These are phyloP conservation scores for Galaxias olidus DNA, from an alignment of 2,797 vertebrate species.

Conservation along the genomic window DNA sequence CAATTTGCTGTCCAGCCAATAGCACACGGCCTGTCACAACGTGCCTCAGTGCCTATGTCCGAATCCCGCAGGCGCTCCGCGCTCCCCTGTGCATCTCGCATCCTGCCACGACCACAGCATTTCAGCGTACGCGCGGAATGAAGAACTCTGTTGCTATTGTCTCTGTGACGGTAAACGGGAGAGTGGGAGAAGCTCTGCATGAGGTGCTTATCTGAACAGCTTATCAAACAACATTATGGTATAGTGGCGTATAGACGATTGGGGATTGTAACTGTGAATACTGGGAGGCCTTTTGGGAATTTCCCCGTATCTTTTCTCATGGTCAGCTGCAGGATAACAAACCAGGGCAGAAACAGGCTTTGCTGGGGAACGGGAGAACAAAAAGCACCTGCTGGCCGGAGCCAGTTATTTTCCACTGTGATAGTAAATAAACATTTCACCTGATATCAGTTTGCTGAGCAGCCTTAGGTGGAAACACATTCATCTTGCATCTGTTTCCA, in stretches of 20 bases:
- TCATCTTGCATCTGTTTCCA: conserved; percentile 42
- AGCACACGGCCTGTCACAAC: conserved; percentile 51
- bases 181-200: no score
- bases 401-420: conserved; percentile 54
- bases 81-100: conserved; percentile 20
- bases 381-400: conserved; percentile 43
- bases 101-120: conserved; percentile 9
- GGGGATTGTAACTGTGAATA: not conserved
- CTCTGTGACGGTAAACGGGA: no score
- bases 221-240: no score
- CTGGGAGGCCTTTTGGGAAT: not conserved
- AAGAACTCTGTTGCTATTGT: no score
- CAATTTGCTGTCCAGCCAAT: conserved; percentile 60
- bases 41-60: conserved; percentile 50
- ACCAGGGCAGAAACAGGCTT: conserved; percentile 36
- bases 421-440: conserved; percentile 52
- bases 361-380: conserved; percentile 22
- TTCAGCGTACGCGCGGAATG: no score
- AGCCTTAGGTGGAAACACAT: conserved; percentile 38
- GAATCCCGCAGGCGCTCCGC: conserved; percentile 24
- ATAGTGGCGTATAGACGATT: not conserved
- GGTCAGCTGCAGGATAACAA: conserved; percentile 37
- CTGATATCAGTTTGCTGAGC: conserved; percentile 28
- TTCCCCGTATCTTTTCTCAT: conserved; percentile 6
- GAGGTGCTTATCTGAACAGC: no score